These are phyloP conservation scores for Penaeus indicus DNA, from an alignment of 1,140 invertebrate genomes.

Conservation along the genomic window DNA sequence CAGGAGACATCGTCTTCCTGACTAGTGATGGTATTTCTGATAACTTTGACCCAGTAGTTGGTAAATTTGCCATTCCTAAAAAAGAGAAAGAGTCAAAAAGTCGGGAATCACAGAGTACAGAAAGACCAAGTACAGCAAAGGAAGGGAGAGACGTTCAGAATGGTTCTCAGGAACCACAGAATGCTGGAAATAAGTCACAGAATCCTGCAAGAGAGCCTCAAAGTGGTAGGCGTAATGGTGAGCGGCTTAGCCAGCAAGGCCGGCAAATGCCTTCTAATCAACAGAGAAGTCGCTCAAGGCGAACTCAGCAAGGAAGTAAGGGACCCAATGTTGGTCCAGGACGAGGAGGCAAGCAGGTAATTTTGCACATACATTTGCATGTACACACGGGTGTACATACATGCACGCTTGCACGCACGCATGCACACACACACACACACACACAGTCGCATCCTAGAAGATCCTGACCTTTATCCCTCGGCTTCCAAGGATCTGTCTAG, in stretches of 20 bases:
- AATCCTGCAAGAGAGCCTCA: constrained; percentile 10
- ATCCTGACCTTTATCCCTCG: constrained; percentile 81
- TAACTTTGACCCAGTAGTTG: constrained; percentile 95
- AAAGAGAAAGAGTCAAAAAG: constrained; percentile 39
- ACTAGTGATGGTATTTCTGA: constrained; percentile 94
- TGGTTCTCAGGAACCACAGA: constrained; percentile 17
- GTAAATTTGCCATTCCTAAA: constrained; percentile 85
- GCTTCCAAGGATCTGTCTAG: constrained; percentile 56
- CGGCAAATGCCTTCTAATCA: no score
- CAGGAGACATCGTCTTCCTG: constrained; percentile 89
- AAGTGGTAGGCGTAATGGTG: constrained; percentile 37
- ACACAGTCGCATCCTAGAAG: constrained; percentile 80
- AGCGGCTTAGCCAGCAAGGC: background rate
- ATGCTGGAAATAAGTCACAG: constrained; percentile 21
- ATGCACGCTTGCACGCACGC: no score
- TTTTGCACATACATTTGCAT: no score
- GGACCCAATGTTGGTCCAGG: no score
- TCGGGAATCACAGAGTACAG: constrained; percentile 11
- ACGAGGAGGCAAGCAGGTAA: no score
- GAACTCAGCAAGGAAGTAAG: no score
- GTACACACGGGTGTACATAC: no score
- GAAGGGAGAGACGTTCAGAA: background rate
- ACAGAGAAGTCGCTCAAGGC: no score
- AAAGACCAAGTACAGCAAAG: background rate
- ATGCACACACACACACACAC: no score